Evolutionary conservation across 2,113 vertebrate genomes (phyloP).

Genomic region (Oenanthe oenanthe): DNA sequence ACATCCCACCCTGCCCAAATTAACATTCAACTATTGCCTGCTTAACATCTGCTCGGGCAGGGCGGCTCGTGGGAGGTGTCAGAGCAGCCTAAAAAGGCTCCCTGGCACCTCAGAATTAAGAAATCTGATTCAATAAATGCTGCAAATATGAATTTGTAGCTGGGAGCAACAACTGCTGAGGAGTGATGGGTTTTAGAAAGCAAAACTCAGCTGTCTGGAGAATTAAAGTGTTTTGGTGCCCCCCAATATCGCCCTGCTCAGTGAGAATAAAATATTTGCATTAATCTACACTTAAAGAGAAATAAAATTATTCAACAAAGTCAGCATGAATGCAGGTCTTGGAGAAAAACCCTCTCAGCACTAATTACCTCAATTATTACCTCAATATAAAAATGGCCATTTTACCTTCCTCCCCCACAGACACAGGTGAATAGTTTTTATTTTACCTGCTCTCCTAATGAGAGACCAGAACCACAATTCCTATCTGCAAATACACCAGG

Average conservation of each 20-base stretch:
- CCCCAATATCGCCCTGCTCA: neutral
- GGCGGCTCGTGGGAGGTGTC: conserved; percentile 67
- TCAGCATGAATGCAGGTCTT: neutral
- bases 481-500: neutral
- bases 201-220: neutral
- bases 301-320: neutral
- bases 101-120: conserved; percentile 14
- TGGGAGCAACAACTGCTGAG: neutral
- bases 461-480: neutral
- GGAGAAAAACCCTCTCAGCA: neutral
- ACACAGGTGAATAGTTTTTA: neutral
- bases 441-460: neutral
- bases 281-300: neutral
- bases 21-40: conserved; percentile 95
- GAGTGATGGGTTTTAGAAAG: neutral
- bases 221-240: neutral
- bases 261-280: neutral
- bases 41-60: conserved; percentile 93
- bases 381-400: neutral
- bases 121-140: conserved; percentile 1
- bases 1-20: conserved; percentile 87
- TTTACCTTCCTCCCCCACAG: neutral
- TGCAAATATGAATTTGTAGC: conserved; percentile 8
- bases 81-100: conserved; percentile 39
- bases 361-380: neutral